These are phyloP conservation scores for Homalodisca vitripennis DNA, from an alignment of 1,140 invertebrate species.

Conservation along the genomic window DNA sequence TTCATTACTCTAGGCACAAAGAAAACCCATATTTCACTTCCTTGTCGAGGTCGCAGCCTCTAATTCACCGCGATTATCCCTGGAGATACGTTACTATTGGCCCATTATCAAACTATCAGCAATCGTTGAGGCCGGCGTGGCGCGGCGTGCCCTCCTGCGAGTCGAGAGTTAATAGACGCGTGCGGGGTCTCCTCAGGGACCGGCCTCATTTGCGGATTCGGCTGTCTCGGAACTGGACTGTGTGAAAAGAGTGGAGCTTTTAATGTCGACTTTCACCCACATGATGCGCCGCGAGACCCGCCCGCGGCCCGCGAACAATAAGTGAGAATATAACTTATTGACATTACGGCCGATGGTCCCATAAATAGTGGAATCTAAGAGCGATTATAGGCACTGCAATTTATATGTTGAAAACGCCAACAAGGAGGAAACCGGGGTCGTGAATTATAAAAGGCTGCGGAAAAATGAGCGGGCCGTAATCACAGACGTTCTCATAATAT, in stretches of 20 bases:
- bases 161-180: background rate
- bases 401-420: conserved; percentile 29
- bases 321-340: conserved; percentile 31
- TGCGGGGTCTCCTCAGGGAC: background rate
- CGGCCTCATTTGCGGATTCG: background rate
- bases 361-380: conserved; percentile 29
- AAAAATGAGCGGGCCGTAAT: conserved; percentile 29
- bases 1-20: background rate
- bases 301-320: conserved; percentile 4
- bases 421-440: conserved; percentile 24
- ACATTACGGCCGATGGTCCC: conserved; percentile 15
- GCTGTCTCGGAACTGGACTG: background rate
- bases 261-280: conserved; percentile 1
- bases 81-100: too few relatives aligned
- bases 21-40: background rate
- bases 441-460: conserved; percentile 31
- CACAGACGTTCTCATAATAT: conserved; percentile 31
- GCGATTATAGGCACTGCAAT: conserved; percentile 20
- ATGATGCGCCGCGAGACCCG: background rate
- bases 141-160: too few relatives aligned
- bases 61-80: background rate
- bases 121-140: too few relatives aligned
- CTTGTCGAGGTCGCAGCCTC: background rate
- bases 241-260: conserved; percentile 10
- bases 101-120: too few relatives aligned